Base-by-base conservation (phyloP, 2,888 invertebrate genomes). In the Sinelater perroti region DNA sequence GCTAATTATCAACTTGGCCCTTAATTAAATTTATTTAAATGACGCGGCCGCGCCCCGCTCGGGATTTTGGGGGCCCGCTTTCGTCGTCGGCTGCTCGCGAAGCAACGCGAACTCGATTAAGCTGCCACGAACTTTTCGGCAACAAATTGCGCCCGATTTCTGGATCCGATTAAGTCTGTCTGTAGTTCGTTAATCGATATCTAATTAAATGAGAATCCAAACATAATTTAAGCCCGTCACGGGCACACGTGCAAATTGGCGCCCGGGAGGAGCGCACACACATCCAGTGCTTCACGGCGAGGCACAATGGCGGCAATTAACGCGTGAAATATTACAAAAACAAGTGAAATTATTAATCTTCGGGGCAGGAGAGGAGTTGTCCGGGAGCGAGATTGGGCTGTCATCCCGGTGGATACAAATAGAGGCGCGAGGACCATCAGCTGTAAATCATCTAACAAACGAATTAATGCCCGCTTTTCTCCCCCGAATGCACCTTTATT, bases 301-400 rank as follows among this genome's bases (percentile, higher is more conserved):
- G 17, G 5, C 31, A 56, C 60, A 60, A 60, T 52, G 26, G 56
- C 35, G 68, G 72, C 75, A 75, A 76, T 76, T 76, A 76, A 74
- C 75, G 73, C 68, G 73, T 76, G 75, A 76, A 75, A 74, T 76
- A 76, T 76, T 75, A 75, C 72, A 72, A 75, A 75, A 75, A 75
- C 74, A 75, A 75, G 74, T 74, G 70, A 74, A 75, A 75, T 73
- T 76, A 76, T 76, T 75, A 75, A 76, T 76, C 76, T 75, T 75
- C 59, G 60, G 69, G 69, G 62, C 63, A 51, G 31, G 28, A 45
- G 33, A 64, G 17, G 35, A 63, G n/a, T 38, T 69, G 71, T 73
- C 71, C 72, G 72, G 72, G 73, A 71, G 73, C 73, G 74, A 76
- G 74, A 76, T 76, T 75, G 75, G 73, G 71, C 76, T 76, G 76